These are phyloP conservation scores for Phocoena phocoena DNA, from an alignment of 2,113 vertebrate species.

Conservation along the genomic window DNA sequence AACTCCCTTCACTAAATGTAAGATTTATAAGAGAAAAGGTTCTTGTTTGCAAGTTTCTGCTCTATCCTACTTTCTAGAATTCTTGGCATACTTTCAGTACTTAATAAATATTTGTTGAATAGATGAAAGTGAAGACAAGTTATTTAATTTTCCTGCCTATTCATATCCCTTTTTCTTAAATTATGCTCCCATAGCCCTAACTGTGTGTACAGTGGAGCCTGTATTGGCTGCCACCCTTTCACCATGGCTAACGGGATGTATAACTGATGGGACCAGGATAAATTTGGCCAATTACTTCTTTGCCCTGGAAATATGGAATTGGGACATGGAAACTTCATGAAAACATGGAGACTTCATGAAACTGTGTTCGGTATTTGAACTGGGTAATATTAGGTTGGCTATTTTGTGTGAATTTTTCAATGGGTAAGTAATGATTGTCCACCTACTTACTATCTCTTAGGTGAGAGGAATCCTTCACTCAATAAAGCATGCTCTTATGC, in stretches of 20 bases:
- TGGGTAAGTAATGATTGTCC: background rate
- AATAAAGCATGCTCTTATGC: background rate
- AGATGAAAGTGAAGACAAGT: constrained; percentile 27
- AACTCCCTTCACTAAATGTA: background rate
- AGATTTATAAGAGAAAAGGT: background rate
- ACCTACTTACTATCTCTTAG: background rate
- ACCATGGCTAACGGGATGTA: background rate
- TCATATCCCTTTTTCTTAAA: background rate
- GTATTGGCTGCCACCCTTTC: background rate
- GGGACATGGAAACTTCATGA: background rate
- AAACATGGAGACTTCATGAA: background rate
- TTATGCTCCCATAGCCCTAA: background rate
- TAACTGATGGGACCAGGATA: background rate
- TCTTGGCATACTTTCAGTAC: background rate
- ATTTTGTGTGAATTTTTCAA: background rate
- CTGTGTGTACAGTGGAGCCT: background rate
- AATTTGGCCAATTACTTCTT: background rate
- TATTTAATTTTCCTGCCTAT: constrained; percentile 48
- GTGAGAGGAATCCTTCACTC: background rate
- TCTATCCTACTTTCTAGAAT: background rate
- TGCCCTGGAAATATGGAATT: background rate
- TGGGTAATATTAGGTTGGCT: background rate
- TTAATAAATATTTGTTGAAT: constrained; percentile 59
- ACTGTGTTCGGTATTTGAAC: background rate
- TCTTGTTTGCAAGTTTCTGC: constrained; percentile 40